Percentiles rank a stretch among this genome's conserved stretches.
These are phyloP conservation scores for Anoplolepis gracilipes DNA, from an alignment of 1,140 invertebrate genomes.

Conservation along the genomic window DNA sequence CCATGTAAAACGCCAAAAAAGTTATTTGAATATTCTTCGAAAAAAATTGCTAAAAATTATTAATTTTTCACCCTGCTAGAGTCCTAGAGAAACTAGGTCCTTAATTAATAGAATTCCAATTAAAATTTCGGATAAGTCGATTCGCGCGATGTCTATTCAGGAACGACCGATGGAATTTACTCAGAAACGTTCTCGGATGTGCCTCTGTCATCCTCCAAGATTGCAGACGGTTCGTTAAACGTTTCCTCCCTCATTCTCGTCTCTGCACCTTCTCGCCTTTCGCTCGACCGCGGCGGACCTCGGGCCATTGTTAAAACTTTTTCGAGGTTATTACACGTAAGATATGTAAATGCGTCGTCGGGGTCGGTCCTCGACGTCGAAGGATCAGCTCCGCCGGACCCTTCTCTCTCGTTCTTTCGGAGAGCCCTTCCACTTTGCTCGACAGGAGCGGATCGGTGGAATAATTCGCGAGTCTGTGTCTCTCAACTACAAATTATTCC, in stretches of 20 bases:
- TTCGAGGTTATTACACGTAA: conserved; percentile 77
- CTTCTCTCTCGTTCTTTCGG: conserved; percentile 64
- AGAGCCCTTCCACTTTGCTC: conserved; percentile 62
- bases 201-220: conserved; percentile 19
- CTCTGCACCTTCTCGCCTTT: conserved; percentile 29
- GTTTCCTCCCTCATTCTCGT: conserved; percentile 27
- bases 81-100: no score
- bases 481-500: neutral
- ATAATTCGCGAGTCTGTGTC: conserved; percentile 48
- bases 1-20: no score
- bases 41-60: no score
- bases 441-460: conserved; percentile 67
- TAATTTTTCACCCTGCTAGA: no score
- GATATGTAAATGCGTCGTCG: conserved; percentile 76
- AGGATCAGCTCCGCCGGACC: conserved; percentile 67
- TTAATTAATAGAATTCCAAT: no score
- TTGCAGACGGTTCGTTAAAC: conserved; percentile 55
- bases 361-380: conserved; percentile 73
- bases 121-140: no score
- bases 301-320: conserved; percentile 75
- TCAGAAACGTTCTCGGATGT: neutral
- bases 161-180: conserved; percentile 7
- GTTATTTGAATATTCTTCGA: no score
- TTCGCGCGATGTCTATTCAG: neutral
- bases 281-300: conserved; percentile 46